Evolutionary conservation across 2,888 invertebrate species (phyloP).

Genomic region (Pristionchus mayeri): DNA sequence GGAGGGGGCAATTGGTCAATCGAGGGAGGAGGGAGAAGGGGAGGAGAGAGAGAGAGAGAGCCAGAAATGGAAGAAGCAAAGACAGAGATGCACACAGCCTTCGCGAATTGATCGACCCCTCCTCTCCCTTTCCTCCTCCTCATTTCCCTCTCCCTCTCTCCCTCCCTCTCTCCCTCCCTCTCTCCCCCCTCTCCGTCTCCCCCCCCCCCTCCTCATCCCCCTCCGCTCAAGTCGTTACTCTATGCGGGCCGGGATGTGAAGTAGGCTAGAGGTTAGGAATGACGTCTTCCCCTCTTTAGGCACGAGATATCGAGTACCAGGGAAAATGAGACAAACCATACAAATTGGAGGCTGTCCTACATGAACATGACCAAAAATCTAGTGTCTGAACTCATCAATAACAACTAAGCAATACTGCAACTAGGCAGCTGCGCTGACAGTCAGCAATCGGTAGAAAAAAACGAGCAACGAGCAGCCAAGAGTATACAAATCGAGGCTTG

Average conservation of each 20-base stretch:
- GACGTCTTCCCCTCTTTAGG: too few species aligned
- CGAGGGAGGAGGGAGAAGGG: neutral
- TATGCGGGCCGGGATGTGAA: neutral
- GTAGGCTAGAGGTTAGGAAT: neutral
- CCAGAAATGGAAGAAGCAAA: constrained; percentile 9
- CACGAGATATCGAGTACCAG: too few species aligned
- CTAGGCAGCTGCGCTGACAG: too few species aligned
- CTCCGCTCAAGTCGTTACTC: constrained; percentile 25
- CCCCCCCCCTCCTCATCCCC: neutral
- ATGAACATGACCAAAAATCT: too few species aligned
- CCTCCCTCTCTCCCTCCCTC: neutral
- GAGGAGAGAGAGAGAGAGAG: neutral
- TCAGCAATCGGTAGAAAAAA: too few species aligned
- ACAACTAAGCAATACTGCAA: too few species aligned
- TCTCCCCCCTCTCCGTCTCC: neutral
- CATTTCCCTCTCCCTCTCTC: neutral
- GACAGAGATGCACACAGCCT: neutral
- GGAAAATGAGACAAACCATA: too few species aligned
- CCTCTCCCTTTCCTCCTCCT: neutral
- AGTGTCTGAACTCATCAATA: too few species aligned
- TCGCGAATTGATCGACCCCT: constrained; percentile 38
- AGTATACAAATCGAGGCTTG: too few species aligned
- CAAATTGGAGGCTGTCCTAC: too few species aligned
- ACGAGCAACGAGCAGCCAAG: too few species aligned
- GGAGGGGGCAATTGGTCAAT: constrained; percentile 3